phyloP scores from a whole-genome alignment of 2,888 invertebrate species.

The Synanthedon formicaeformis region DNA sequence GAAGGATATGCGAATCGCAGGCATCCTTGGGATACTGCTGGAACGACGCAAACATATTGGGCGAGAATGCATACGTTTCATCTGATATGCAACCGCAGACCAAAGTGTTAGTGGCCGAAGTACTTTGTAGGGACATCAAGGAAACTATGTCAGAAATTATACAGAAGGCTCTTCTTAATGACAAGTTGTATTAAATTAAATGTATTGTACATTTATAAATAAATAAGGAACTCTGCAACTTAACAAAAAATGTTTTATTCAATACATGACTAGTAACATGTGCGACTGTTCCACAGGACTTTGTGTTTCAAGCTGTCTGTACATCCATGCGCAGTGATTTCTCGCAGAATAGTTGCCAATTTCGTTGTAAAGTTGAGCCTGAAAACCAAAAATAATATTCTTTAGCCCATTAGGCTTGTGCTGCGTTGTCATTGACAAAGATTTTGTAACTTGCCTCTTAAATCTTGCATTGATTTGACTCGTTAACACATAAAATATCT shows the following conservation, averaged over 20 bases:
- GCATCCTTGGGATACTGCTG: constrained; percentile 77
- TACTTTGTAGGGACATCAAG: constrained; percentile 63
- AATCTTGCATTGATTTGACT: too few relatives aligned
- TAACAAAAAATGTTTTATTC: constrained; percentile 14
- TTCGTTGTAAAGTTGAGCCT: constrained; percentile 81
- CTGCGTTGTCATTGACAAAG: too few relatives aligned
- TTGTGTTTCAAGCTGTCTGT: constrained; percentile 81
- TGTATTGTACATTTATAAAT: not conserved
- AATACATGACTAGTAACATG: constrained; percentile 66
- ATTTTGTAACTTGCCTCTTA: too few relatives aligned
- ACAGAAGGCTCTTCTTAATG: constrained; percentile 74
- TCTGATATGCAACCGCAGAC: constrained; percentile 55
- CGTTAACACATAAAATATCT: too few relatives aligned
- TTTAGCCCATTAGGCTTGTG: too few relatives aligned
- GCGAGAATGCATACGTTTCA: constrained; percentile 55
- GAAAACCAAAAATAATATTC: constrained; percentile 8
- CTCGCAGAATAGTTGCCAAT: constrained; percentile 78
- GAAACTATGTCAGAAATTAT: constrained; percentile 72
- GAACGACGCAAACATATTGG: constrained; percentile 59
- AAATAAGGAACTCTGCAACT: not conserved
- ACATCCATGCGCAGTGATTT: constrained; percentile 86
- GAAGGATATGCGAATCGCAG: constrained; percentile 86
- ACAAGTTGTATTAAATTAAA: constrained; percentile 69
- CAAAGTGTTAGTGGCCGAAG: constrained; percentile 61
- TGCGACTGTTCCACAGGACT: constrained; percentile 72